Percentiles rank a stretch among this genome's conserved stretches.
These are phyloP conservation scores for Chelonia mydas DNA, from an alignment of 2,797 vertebrate genomes.

Conservation along the genomic window DNA sequence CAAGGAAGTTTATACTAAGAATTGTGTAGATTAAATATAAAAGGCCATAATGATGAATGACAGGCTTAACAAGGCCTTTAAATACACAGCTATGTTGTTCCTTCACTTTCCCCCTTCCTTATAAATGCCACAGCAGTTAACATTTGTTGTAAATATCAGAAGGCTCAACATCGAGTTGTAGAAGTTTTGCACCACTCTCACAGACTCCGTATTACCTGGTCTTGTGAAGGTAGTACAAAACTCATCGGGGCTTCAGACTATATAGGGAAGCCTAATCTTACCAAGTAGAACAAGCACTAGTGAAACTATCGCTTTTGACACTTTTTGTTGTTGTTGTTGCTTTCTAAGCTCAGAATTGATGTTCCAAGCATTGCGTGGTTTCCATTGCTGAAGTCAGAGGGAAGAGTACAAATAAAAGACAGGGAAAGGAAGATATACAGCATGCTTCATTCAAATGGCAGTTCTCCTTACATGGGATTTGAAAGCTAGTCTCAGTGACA, in stretches of 20 bases:
- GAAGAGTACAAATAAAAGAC: background rate
- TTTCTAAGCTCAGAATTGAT: background rate
- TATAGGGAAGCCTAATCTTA: background rate
- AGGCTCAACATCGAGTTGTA: background rate
- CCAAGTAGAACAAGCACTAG: background rate
- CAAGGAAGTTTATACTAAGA: background rate
- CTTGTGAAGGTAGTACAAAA: background rate
- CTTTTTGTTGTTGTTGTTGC: background rate
- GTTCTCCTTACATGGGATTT: background rate
- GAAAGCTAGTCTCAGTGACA: background rate
- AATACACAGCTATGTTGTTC: background rate
- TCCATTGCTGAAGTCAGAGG: background rate
- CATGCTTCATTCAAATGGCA: background rate
- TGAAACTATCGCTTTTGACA: background rate
- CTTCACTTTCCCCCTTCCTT: background rate
- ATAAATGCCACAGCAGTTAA: background rate
- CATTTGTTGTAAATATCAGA: background rate
- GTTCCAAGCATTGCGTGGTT: background rate
- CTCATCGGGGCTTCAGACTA: background rate
- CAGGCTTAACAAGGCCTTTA: background rate
- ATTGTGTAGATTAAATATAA: constrained; percentile 3
- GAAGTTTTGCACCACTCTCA: background rate
- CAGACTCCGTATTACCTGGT: constrained; percentile 34
- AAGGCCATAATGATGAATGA: background rate
- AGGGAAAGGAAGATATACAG: constrained; percentile 25